Evolutionary conservation across 2,797 vertebrate species (phyloP).

Genomic region (Characodon lateralis): DNA sequence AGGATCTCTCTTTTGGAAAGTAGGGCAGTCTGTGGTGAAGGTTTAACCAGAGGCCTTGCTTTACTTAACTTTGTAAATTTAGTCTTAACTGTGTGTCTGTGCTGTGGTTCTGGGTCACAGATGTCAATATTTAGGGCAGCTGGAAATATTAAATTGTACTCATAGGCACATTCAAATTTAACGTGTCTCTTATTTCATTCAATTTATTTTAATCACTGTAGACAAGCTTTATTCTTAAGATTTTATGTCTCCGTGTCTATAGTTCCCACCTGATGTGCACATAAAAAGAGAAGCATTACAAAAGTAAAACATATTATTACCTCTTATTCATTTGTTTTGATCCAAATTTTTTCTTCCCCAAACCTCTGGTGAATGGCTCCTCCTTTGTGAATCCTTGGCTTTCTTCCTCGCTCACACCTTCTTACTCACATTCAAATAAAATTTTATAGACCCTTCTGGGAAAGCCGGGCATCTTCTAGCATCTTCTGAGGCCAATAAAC

Average conservation of each 20-base stretch:
- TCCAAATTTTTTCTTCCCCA: neutral
- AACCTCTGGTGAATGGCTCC: constrained; percentile 20
- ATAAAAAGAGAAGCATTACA: constrained; percentile 2
- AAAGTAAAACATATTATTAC: constrained; percentile 29
- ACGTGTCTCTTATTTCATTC: neutral
- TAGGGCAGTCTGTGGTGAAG: constrained; percentile 61
- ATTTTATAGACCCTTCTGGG: constrained; percentile 52
- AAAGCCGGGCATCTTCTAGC: constrained; percentile 27
- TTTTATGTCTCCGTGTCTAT: constrained; percentile 44
- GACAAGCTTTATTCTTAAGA: neutral
- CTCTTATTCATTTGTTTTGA: constrained; percentile 24
- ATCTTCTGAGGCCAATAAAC: constrained; percentile 9
- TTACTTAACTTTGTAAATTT: constrained; percentile 41
- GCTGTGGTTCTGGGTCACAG: constrained; percentile 19
- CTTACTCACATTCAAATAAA: constrained; percentile 49
- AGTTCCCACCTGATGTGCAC: constrained; percentile 44
- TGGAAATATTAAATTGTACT: neutral
- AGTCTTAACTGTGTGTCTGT: constrained; percentile 36
- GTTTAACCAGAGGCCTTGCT: constrained; percentile 48
- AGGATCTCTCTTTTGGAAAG: constrained; percentile 52
- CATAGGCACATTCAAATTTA: neutral
- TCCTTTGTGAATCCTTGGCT: constrained; percentile 19
- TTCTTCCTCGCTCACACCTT: constrained; percentile 37
- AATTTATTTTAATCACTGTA: constrained; percentile 17
- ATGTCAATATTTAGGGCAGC: constrained; percentile 18